Conservation (phyloP, 2,113 vertebrate genomes). For the Takifugu flavidus region DNA sequence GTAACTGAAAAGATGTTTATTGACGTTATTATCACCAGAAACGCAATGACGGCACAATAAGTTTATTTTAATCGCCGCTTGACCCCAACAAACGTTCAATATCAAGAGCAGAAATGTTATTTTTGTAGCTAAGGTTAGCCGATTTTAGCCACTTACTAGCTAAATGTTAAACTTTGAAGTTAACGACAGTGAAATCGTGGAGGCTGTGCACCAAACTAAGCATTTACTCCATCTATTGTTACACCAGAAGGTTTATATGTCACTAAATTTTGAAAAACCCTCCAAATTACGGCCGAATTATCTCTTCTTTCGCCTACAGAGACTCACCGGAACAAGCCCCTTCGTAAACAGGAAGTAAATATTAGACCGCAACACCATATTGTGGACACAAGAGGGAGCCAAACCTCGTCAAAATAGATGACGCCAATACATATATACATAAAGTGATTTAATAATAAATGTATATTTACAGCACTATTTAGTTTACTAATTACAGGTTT, state of each 20-base stretch:
- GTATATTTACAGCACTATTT: neutral
- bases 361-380: neutral
- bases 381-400: neutral
- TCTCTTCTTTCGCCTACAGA: neutral
- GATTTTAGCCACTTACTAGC: neutral
- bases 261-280: too few relatives aligned
- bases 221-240: too few relatives aligned
- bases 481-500: neutral
- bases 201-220: neutral
- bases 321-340: too few relatives aligned
- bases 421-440: neutral
- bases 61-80: too few relatives aligned
- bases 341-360: too few relatives aligned
- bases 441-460: neutral
- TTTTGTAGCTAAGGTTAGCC: constrained; percentile 22
- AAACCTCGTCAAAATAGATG: neutral
- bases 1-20: too few relatives aligned
- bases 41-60: too few relatives aligned
- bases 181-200: neutral
- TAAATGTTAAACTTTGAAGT: neutral
- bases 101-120: too few relatives aligned
- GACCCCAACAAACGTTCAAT: too few relatives aligned
- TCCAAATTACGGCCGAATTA: neutral
- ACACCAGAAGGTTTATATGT: too few relatives aligned
- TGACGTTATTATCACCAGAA: too few relatives aligned